Evolutionary conservation across 2,113 vertebrate species (phyloP).

Genomic region (Apteryx owenii): DNA sequence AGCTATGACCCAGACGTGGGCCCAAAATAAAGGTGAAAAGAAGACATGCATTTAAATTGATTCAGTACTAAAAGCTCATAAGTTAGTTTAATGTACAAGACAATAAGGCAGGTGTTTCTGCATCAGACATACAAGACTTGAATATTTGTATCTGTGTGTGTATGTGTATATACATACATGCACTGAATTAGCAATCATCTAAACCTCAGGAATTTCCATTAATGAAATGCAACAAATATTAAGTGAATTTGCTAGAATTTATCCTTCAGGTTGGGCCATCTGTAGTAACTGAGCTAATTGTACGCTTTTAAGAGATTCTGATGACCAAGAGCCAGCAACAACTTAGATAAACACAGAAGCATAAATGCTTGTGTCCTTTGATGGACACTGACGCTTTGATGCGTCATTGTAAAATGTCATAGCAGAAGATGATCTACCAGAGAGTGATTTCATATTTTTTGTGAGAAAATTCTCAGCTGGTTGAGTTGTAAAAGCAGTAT

Average conservation of each 20-base stretch:
- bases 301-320: not conserved
- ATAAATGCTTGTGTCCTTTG: not conserved
- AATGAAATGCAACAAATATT: not conserved
- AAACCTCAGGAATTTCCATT: not conserved
- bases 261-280: not conserved
- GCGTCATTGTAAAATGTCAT: not conserved
- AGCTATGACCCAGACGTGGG: not conserved
- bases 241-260: not conserved
- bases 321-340: not conserved
- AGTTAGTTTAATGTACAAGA: constrained; percentile 60
- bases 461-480: not conserved
- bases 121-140: not conserved
- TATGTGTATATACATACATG: not conserved
- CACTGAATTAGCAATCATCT: not conserved
- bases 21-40: not conserved
- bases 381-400: not conserved
- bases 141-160: not conserved
- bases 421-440: not conserved
- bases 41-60: constrained; percentile 15
- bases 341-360: not conserved
- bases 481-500: not conserved
- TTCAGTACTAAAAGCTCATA: constrained; percentile 77
- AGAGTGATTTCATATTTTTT: not conserved
- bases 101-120: not conserved
- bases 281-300: not conserved